These are phyloP conservation scores for Pao palembangensis DNA, from an alignment of 2,113 vertebrate genomes.

Conservation along the genomic window DNA sequence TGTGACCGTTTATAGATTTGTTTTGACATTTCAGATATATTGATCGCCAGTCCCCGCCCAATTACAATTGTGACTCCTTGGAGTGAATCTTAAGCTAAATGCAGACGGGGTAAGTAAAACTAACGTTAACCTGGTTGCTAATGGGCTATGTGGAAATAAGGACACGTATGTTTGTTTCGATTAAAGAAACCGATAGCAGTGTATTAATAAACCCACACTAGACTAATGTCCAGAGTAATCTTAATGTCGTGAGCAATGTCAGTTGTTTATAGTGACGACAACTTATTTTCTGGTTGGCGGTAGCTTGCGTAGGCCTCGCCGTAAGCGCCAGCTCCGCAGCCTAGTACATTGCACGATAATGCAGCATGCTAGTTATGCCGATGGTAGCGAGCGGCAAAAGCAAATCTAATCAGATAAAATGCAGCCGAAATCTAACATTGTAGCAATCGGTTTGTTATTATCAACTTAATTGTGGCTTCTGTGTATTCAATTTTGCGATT, in stretches of 20 bases:
- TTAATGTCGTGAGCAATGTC: slow-evolving; percentile 21
- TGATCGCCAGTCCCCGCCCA: slow-evolving; percentile 71
- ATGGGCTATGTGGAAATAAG: slow-evolving; percentile 34
- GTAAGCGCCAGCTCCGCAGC: slow-evolving; percentile 39
- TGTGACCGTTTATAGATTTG: slow-evolving; percentile 48
- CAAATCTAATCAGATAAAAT: slow-evolving; percentile 59
- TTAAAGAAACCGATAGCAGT: slow-evolving; percentile 12
- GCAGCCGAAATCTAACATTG: slow-evolving; percentile 5
- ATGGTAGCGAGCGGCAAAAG: slow-evolving; percentile 43
- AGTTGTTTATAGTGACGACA: slow-evolving; percentile 30
- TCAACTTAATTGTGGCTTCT: not conserved
- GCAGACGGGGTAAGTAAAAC: slow-evolving; percentile 76
- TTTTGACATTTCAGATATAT: slow-evolving; percentile 66
- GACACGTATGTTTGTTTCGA: slow-evolving; percentile 5
- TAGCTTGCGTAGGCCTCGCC: slow-evolving; percentile 65
- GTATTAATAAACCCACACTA: not conserved
- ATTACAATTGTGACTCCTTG: slow-evolving; percentile 76
- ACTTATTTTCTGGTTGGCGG: slow-evolving; percentile 31
- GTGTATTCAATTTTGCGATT: not conserved
- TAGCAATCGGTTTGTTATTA: slow-evolving; percentile 4
- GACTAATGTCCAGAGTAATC: slow-evolving; percentile 2
- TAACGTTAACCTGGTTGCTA: slow-evolving; percentile 55
- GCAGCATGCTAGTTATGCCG: slow-evolving; percentile 46
- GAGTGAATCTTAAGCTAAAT: slow-evolving; percentile 77
- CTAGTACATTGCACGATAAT: slow-evolving; percentile 38